Evolutionary conservation across 1,140 invertebrate species (phyloP).

Genomic region (Yoshiicerus persimilis): DNA sequence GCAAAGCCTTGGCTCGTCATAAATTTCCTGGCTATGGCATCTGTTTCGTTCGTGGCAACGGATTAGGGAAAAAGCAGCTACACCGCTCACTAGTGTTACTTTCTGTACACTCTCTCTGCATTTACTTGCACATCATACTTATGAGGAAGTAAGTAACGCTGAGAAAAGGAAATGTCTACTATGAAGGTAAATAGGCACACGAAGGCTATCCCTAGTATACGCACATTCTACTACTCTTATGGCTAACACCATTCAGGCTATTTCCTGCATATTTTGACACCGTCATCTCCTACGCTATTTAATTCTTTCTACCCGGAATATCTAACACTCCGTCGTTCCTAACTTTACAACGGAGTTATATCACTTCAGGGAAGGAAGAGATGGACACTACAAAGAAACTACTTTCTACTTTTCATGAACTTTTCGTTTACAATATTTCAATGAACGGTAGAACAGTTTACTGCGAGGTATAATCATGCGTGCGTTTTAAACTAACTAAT

Average conservation of each 20-base stretch:
- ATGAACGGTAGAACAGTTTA: too few species aligned
- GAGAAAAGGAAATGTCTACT: background rate
- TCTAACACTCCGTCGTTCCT: too few species aligned
- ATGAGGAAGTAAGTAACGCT: background rate
- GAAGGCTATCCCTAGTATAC: background rate
- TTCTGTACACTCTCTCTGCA: background rate
- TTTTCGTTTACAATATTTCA: too few species aligned
- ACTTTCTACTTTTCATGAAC: too few species aligned
- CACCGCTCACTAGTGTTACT: background rate
- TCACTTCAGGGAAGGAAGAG: too few species aligned
- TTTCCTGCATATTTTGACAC: background rate
- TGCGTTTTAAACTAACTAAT: too few species aligned
- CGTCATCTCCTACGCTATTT: background rate
- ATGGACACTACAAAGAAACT: too few species aligned
- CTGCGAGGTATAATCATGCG: too few species aligned
- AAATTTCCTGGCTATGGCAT: constrained; percentile 45
- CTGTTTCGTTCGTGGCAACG: constrained; percentile 42
- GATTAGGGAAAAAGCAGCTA: constrained; percentile 26
- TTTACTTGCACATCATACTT: background rate
- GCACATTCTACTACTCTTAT: background rate
- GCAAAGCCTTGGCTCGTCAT: constrained; percentile 45
- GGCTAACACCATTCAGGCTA: background rate
- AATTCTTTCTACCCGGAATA: background rate
- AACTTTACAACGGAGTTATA: too few species aligned
- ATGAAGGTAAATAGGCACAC: background rate